Conservation (phyloP, 2,888 invertebrate species). For the Agapostemon virescens region DNA sequence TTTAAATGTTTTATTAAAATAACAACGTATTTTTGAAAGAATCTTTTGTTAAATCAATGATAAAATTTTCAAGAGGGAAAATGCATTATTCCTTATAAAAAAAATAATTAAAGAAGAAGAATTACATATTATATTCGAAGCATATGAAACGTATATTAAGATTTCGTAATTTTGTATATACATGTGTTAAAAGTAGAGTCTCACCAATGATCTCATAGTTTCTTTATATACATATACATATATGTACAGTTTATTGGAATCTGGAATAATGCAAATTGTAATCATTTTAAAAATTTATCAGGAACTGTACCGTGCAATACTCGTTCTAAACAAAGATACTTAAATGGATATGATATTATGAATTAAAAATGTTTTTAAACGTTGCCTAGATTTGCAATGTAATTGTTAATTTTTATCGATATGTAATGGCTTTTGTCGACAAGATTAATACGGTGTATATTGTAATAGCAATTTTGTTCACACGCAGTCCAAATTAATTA, state of each 20-base stretch:
- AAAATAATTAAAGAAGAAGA: not conserved
- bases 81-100: slow-evolving; percentile 5
- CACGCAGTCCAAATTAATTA: not conserved
- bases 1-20: slow-evolving; percentile 11
- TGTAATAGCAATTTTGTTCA: not conserved
- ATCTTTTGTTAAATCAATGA: not conserved
- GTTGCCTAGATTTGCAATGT: slow-evolving; percentile 2
- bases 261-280: slow-evolving; percentile 32
- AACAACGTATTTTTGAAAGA: not conserved
- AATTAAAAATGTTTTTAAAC: slow-evolving; percentile 12
- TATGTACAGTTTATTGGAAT: slow-evolving; percentile 13
- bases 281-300: slow-evolving; percentile 32
- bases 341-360: not conserved
- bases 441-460: slow-evolving; percentile 4
- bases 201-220: not conserved
- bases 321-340: slow-evolving; percentile 40
- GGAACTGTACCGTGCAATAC: slow-evolving; percentile 54
- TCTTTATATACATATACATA: not conserved
- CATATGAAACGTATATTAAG: slow-evolving; percentile 1
- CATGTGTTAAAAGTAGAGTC: not conserved
- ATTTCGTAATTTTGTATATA: not conserved
- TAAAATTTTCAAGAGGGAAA: not conserved
- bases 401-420: slow-evolving; percentile 6
- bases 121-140: not conserved
- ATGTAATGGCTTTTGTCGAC: slow-evolving; percentile 22